phyloP scores from a whole-genome alignment of 2,888 invertebrate species.

The Lissocephala sabroskyi region DNA sequence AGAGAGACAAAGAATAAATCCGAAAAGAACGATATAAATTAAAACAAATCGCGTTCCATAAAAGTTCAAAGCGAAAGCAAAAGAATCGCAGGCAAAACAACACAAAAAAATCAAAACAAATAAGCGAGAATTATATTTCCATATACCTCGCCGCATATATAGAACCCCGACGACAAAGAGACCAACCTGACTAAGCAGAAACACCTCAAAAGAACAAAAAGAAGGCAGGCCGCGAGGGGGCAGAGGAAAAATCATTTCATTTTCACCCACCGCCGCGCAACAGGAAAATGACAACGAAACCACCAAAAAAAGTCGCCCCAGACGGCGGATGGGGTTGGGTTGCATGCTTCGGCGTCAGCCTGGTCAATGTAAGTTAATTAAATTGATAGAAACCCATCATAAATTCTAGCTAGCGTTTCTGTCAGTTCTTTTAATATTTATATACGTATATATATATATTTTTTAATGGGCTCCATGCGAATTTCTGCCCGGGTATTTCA shows the following conservation, averaged over 20 bases:
- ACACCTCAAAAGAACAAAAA: slow-evolving; percentile 6
- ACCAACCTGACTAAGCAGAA: too few species aligned
- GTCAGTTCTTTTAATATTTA: background rate
- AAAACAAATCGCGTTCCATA: background rate
- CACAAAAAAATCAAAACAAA: background rate
- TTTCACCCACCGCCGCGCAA: slow-evolving; percentile 3
- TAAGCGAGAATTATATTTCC: background rate
- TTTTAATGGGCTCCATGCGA: too few species aligned
- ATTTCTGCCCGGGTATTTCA: too few species aligned
- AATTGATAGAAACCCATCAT: too few species aligned
- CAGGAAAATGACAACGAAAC: slow-evolving; percentile 51
- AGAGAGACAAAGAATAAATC: too few species aligned
- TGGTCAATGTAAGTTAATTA: slow-evolving; percentile 83
- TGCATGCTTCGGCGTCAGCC: slow-evolving; percentile 86
- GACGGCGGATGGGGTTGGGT: slow-evolving; percentile 94
- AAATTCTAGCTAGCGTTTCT: too few species aligned
- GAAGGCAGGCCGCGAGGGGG: too few species aligned
- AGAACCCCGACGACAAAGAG: too few species aligned
- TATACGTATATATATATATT: background rate
- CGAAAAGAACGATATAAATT: background rate
- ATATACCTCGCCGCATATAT: too few species aligned
- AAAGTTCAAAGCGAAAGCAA: background rate
- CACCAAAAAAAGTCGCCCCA: slow-evolving; percentile 81
- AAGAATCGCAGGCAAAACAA: background rate
- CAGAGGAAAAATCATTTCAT: slow-evolving; percentile 16